phyloP scores from a whole-genome alignment of 2,888 invertebrate species.

The Drosophila mimica region DNA sequence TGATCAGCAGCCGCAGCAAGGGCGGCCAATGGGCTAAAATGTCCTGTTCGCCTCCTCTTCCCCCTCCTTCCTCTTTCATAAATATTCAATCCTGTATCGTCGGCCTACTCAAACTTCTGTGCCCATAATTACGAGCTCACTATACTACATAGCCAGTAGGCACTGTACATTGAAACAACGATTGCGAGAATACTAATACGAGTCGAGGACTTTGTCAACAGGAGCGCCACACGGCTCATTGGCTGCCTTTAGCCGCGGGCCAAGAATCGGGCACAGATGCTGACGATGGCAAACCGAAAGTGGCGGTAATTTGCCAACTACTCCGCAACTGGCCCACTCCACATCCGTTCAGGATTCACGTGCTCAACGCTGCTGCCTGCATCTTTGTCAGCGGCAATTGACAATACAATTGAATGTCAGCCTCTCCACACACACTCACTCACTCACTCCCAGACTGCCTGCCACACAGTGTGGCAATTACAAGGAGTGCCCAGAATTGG shows the following conservation, averaged over 20 bases:
- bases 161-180: constrained; percentile 24
- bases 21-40: constrained; percentile 43
- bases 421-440: constrained; percentile 17
- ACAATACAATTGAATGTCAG: constrained; percentile 62
- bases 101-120: constrained; percentile 73
- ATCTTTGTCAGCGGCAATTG: constrained; percentile 48
- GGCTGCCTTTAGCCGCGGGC: constrained; percentile 75
- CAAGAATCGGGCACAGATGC: constrained; percentile 79
- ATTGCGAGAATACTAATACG: constrained; percentile 39
- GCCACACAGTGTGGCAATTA: constrained; percentile 66
- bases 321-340: constrained; percentile 38
- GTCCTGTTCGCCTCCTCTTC: constrained; percentile 22
- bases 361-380: constrained; percentile 33
- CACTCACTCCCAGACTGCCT: constrained; percentile 7
- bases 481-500: constrained; percentile 65
- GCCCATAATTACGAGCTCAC: constrained; percentile 70
- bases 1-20: constrained; percentile 59
- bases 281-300: constrained; percentile 76
- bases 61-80: constrained; percentile 53
- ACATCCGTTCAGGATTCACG: neutral
- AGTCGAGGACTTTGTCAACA: constrained; percentile 70
- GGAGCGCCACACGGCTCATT: constrained; percentile 73
- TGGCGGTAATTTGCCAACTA: constrained; percentile 80
- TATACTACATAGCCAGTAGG: constrained; percentile 47
- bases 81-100: constrained; percentile 69